Base-by-base conservation (phyloP, 1,140 invertebrate species). In the Popillia japonica region DNA sequence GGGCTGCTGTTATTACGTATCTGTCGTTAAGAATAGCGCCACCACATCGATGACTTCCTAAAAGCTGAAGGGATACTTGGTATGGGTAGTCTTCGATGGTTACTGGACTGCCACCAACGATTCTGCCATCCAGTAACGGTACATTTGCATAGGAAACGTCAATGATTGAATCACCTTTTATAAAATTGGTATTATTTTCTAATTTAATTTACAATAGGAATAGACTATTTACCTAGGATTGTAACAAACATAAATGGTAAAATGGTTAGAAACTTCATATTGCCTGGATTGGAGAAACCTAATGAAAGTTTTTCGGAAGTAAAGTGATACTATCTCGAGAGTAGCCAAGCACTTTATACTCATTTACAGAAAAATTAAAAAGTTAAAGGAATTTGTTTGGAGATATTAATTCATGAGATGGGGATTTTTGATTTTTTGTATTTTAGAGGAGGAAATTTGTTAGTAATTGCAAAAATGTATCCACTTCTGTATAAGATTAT, bases 1-100 rank as follows among this genome's bases (percentile, higher is more conserved):
- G 93, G 0, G 86, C 92, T 0, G 92, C 92, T 0, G 92, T 92
- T 2, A 93, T 14, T 0, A 92, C 88, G 81, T 87, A 91, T 2
- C 88, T 82, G 17, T 86, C 77, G 9, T 86, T 87, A 17, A 93
- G 88, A 76, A 94, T 90, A 48, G 90, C 88, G 2, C 91, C 92
- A 0, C 92, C 92, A 79, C 92, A 94, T 72, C 89, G 88, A 80
- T 91, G 92, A 0, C 79, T 82, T 3, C 87, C 86, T 17, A 83
- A 80, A 1, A 87, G 84, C 40, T 87, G 86, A 6, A 92, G 83
- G 2, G 89, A 90, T 0, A 92, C 88, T 86, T 92, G 90, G 81
- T 91, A 91, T 0, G 92, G 92, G 73, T 90, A 88, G 76, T 91
- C 87, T 17, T 89, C 87, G 48, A 91, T 91, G 14, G 82, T 81